Percentiles rank a stretch among this genome's conserved stretches.
Evolutionary conservation across 2,797 vertebrate species (phyloP).

Genomic region (Lepilemur septentrionalis): DNA sequence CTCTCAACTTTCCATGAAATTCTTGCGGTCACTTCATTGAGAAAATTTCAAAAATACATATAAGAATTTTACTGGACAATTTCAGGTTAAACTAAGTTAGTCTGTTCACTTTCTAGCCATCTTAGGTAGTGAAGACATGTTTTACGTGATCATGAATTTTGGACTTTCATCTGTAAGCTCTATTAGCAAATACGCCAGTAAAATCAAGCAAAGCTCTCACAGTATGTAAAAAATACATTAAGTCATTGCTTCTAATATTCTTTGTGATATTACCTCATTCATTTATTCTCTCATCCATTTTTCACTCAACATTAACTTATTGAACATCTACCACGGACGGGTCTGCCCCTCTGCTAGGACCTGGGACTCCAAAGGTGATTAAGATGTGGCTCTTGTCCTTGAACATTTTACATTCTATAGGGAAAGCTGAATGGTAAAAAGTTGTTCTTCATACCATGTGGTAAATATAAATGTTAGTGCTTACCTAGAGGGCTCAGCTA

Average conservation of each 20-base stretch:
- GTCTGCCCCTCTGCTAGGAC: background rate
- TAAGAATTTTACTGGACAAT: background rate
- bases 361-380: background rate
- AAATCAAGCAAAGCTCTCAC: background rate
- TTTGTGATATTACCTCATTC: background rate
- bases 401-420: background rate
- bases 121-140: background rate
- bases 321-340: background rate
- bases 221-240: background rate
- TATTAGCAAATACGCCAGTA: background rate
- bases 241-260: background rate
- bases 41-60: background rate
- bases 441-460: background rate
- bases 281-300: background rate
- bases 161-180: background rate
- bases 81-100: background rate
- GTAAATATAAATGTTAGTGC: background rate
- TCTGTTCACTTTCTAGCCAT: background rate
- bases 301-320: background rate
- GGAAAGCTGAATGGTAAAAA: background rate
- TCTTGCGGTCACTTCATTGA: background rate
- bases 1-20: background rate
- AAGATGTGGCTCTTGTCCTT: background rate
- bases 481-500: background rate
- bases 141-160: constrained; percentile 24